Evolutionary conservation across 2,113 vertebrate genomes (phyloP), one percentile per base, ranked within the genome.

Genomic region (Lipophrys pholis): DNA sequence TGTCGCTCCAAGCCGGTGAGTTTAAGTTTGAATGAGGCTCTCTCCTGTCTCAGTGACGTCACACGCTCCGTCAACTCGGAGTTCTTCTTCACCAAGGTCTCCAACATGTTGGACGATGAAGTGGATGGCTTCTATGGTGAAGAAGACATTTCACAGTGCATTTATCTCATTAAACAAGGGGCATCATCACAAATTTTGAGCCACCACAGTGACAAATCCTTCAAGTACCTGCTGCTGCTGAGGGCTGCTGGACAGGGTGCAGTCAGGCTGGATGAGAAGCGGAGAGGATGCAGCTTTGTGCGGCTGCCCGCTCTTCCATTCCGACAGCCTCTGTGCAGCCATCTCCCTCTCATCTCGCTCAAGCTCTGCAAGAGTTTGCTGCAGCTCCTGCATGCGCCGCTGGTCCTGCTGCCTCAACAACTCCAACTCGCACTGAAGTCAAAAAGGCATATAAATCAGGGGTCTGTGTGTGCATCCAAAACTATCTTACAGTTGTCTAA

Each of bases 351-450:
- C 91, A 21, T 90, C 79, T 70, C 89, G 85, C 79, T 94, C 85
- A 82, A 97, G 82, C 9, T 91, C 81, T 7, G 90, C 50, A 43
- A 97, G 74, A 0, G 87, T 93, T 62, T 70, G 91, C 86, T 97
- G 96, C 17, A 98, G 91, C 76, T 96, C 94, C 87, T 93, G 89
- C 71, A 97, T 91, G 42, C 90, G 95, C 71, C 95, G 94, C 76
- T 92, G 93, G 50, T 97, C 96, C 15, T 93, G 91, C 72, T 95
- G 91, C 46, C 90, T 94, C 53, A 96, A 93, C 21, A 75, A 8
- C 82, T 97, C 95, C 64, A 97, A 57, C 73, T 95, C 94, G 60
- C 93, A 78, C 96, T 97, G 73, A 51, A 72, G 73, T 11, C 21
- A 83, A 64, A 65, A 63, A 73, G 15, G 7, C 54, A 36, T 8